Conservation (phyloP, 2,888 invertebrate genomes). For the Stenotaenia linearis region DNA sequence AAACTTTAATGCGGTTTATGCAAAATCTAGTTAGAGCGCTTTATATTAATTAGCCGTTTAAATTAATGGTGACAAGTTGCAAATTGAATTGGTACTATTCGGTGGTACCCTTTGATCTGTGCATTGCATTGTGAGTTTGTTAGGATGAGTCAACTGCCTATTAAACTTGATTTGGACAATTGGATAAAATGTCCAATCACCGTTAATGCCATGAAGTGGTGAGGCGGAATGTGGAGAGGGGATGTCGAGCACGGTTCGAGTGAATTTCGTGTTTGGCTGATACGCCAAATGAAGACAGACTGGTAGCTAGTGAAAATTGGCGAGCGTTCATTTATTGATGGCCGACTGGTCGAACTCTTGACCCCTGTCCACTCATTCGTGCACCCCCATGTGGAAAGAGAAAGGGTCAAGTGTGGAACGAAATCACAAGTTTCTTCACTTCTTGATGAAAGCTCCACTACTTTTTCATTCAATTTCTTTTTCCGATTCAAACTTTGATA, state of each 20-base stretch:
- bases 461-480: neutral
- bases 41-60: neutral
- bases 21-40: neutral
- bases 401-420: slow-evolving; percentile 15
- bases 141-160: slow-evolving; percentile 23
- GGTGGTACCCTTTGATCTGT: neutral
- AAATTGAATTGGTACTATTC: neutral
- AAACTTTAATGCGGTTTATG: neutral
- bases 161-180: slow-evolving; percentile 26
- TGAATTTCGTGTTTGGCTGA: slow-evolving; percentile 23
- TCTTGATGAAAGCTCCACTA: slow-evolving; percentile 6
- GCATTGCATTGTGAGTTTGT: slow-evolving; percentile 5
- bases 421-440: slow-evolving; percentile 26
- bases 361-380: slow-evolving; percentile 24
- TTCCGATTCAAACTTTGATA: neutral
- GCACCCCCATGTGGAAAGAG: neutral
- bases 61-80: neutral
- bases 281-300: slow-evolving; percentile 24
- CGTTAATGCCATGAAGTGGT: slow-evolving; percentile 24
- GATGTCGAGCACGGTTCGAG: slow-evolving; percentile 2
- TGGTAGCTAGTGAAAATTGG: slow-evolving; percentile 23
- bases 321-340: slow-evolving; percentile 26
- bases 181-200: slow-evolving; percentile 26
- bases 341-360: neutral
- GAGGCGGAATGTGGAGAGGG: neutral